Percentiles rank a stretch among this genome's conserved stretches.
phyloP scores from a whole-genome alignment of 2,797 vertebrate species.

The Sylvilagus floridanus region DNA sequence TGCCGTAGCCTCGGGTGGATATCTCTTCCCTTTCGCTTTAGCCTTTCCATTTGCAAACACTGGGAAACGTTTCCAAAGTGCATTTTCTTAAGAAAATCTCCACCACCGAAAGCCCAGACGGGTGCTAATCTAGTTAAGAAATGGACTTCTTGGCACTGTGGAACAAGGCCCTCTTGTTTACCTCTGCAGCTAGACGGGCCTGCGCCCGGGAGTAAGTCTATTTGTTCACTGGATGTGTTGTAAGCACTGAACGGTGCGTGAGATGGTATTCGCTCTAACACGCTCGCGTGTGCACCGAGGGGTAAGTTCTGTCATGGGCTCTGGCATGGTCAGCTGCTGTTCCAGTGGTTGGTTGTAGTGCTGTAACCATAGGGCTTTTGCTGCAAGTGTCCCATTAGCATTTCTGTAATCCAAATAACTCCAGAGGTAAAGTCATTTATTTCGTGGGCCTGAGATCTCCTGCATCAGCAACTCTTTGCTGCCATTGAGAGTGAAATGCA shows the following conservation, averaged over 20 bases:
- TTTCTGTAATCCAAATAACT: constrained; percentile 36
- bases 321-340: background rate
- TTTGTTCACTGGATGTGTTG: constrained; percentile 9
- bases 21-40: constrained; percentile 49
- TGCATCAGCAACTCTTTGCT: background rate
- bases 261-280: background rate
- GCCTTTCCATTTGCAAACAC: constrained; percentile 59
- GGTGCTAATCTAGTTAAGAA: constrained; percentile 72
- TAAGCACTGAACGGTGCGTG: background rate
- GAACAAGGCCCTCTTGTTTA: constrained; percentile 75
- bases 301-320: background rate
- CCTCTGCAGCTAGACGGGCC: background rate
- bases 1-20: background rate
- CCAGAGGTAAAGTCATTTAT: constrained; percentile 23
- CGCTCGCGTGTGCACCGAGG: background rate
- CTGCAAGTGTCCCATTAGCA: background rate
- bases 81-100: constrained; percentile 63
- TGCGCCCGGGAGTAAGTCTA: background rate
- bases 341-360: background rate
- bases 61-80: constrained; percentile 56
- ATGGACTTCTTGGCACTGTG: constrained; percentile 52
- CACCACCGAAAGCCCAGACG: constrained; percentile 50
- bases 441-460: background rate
- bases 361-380: background rate
- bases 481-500: constrained; percentile 1